These are phyloP conservation scores for Peromyscus maniculatus DNA, from an alignment of 2,113 vertebrate genomes.

Conservation along the genomic window DNA sequence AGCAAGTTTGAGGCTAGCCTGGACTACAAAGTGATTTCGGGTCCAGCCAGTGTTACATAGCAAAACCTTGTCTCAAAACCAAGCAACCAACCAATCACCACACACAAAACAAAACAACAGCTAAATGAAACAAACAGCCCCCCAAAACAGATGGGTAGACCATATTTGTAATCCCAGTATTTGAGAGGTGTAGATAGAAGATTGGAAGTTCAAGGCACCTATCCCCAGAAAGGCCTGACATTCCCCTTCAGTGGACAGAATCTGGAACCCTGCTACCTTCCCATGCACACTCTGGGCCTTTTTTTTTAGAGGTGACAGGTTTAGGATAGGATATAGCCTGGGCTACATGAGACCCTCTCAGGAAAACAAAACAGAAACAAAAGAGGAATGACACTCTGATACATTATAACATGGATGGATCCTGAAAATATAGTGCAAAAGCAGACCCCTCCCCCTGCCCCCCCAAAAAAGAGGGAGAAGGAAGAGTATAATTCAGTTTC, in stretches of 20 bases:
- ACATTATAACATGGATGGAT: neutral
- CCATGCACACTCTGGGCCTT: neutral
- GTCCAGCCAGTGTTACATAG: neutral
- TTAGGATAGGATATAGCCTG: neutral
- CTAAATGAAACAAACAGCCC: neutral
- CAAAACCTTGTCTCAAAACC: neutral
- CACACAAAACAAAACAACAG: neutral
- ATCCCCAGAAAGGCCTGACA: neutral
- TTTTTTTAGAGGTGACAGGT: neutral
- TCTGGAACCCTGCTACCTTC: neutral
- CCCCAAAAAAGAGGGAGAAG: neutral
- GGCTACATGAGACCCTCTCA: neutral
- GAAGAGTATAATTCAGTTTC: neutral
- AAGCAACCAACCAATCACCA: neutral
- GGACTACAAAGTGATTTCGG: neutral
- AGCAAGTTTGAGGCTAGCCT: neutral
- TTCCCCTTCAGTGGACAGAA: neutral
- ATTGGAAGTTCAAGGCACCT: neutral
- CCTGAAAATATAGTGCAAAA: neutral
- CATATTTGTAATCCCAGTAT: neutral
- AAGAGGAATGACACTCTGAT: neutral
- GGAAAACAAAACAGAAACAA: neutral
- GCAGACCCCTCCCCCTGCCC: neutral
- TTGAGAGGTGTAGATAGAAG: neutral
- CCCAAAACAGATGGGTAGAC: neutral